A percentile compares a stretch with the other conserved stretches of the same genome.
Evolutionary conservation across 2,888 invertebrate genomes (phyloP).

Genomic region (Terebella lapidaria): DNA sequence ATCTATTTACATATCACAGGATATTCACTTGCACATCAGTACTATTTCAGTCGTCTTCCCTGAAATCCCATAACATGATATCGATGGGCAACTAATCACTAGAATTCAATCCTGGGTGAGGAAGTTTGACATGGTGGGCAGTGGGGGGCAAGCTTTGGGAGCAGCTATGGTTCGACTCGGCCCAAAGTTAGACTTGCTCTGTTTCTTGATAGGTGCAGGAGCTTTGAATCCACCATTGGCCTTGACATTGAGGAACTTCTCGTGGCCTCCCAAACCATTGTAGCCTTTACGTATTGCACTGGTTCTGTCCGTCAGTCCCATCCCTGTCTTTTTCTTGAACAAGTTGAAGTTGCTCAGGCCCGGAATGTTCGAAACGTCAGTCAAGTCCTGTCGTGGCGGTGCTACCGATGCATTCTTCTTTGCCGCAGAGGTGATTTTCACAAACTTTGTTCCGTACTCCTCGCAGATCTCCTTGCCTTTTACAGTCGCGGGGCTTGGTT

Average conservation of each 20-base stretch:
- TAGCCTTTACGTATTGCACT: conserved; percentile 20
- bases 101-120: too few species aligned
- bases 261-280: conserved; percentile 26
- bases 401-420: not conserved
- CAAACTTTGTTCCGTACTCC: conserved; percentile 3
- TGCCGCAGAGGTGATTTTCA: conserved; percentile 12
- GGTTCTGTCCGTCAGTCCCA: not conserved
- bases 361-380: not conserved
- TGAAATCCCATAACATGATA: too few species aligned
- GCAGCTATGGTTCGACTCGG: not conserved
- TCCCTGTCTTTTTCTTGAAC: conserved; percentile 5
- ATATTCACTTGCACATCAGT: too few species aligned
- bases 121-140: too few species aligned
- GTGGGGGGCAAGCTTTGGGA: not conserved
- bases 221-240: not conserved
- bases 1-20: too few species aligned
- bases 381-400: not conserved
- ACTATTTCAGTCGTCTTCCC: too few species aligned
- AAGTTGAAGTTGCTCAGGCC: conserved; percentile 8
- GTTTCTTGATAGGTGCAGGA: not conserved
- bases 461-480: conserved; percentile 2
- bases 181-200: not conserved
- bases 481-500: not conserved
- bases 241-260: conserved; percentile 16
- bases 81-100: too few species aligned